Conservation (phyloP, 2,888 invertebrate genomes). For the Muscina levida region DNA sequence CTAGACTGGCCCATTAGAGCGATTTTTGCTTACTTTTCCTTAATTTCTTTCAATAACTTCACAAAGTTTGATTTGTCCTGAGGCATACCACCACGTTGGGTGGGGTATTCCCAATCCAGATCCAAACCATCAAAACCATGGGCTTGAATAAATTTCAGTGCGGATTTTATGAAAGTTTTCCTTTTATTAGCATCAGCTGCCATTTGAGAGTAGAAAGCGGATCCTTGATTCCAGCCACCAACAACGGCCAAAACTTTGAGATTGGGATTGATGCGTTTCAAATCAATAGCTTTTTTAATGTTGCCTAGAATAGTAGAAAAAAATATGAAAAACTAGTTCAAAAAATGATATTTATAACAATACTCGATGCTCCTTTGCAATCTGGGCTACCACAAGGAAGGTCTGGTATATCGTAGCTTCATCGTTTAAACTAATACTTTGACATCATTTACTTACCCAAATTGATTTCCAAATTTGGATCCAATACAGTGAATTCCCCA, state of each 20-base stretch:
- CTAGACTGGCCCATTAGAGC: slow-evolving; percentile 78
- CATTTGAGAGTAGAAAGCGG: slow-evolving; percentile 90
- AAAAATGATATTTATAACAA: no score
- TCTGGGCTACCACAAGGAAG: no score
- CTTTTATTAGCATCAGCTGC: slow-evolving; percentile 87
- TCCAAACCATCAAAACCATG: slow-evolving; percentile 94
- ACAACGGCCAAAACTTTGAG: slow-evolving; percentile 89
- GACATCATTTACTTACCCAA: slow-evolving; percentile 70
- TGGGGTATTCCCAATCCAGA: slow-evolving; percentile 96
- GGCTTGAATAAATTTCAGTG: slow-evolving; percentile 87
- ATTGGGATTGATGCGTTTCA: slow-evolving; percentile 70
- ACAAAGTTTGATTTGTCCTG: slow-evolving; percentile 59
- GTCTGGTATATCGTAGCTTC: no score
- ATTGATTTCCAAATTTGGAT: slow-evolving; percentile 63
- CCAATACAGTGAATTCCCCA: slow-evolving; percentile 68
- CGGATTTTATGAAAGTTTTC: slow-evolving; percentile 86
- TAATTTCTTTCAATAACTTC: slow-evolving; percentile 68
- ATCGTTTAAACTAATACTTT: no score
- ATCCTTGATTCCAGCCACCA: slow-evolving; percentile 97
- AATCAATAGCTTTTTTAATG: slow-evolving; percentile 68
- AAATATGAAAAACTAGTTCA: no score
- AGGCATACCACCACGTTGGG: slow-evolving; percentile 75
- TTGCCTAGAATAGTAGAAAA: no score
- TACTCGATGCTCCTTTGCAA: no score
- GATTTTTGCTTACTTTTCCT: slow-evolving; percentile 65